Base-by-base conservation (phyloP, 2,888 invertebrate genomes). In the Globia sparganii region DNA sequence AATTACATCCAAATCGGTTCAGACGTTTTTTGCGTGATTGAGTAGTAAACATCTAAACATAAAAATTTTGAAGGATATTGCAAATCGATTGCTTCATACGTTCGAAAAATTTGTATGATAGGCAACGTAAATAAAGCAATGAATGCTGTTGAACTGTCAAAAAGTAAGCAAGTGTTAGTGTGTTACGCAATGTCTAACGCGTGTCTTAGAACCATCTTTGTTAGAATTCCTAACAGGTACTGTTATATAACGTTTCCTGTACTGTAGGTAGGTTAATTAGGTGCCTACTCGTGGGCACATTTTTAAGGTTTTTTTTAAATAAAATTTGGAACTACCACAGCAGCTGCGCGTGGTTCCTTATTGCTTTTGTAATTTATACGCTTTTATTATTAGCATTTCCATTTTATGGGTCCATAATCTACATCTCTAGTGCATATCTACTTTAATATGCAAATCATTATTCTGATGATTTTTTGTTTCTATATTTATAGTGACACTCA, bases 291-390 rank as follows among this genome's bases (percentile, higher is more conserved):
- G 70, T 28, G 18, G 25, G 15, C 18, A 21, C 43, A 15, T 43
- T 25, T 5, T 15, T 56, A 21, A n/a, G 37, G 0, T 46, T 34
- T 74, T 40, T 40, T 40, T 40, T 40, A 13, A 46, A 59, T 59
- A 59, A 37, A 59, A 28, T 6, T 0, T 15, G 1, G 4, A 9
- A 53, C 9, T 6, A n/a, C 31, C 43, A 25, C n/a, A 73, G 40
- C n/a, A 73, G 40, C 37, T 58, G 31, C 25, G 18, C 3, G 75
- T 18, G 28, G 28, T 61, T 49, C 25, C 46, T 43, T 61, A 75
- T 75, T 75, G 49, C 18, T 28, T 59, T 73, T 49, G 18, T 75
- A 61, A 15, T 31, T 31, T 43, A 13, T 31, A 15, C n/a, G 31
- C 0, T 56, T 73, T 53, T 31, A 31, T 56, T 28, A 37, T 72